A percentile compares a stretch with the other conserved stretches of the same genome.
Conservation (phyloP, 2,888 invertebrate genomes). For the Drosophila greeni region DNA sequence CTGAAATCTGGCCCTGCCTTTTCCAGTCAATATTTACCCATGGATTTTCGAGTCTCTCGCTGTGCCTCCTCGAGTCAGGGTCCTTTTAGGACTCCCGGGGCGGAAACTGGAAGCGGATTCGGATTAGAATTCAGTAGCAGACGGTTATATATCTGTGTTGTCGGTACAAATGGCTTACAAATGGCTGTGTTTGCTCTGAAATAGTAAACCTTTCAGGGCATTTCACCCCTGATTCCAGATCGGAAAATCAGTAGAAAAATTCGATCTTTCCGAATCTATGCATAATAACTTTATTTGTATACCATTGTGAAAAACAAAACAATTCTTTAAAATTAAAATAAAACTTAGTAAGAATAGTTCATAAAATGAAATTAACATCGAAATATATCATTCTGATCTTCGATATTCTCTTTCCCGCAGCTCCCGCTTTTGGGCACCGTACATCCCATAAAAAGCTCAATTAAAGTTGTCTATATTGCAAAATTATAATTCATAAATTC, state of each 20-base stretch:
- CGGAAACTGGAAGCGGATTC: conserved; percentile 54
- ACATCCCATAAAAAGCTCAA: conserved; percentile 76
- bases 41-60: conserved; percentile 55
- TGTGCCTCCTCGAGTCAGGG: conserved; percentile 8
- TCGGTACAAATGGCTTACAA: conserved; percentile 67
- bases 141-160: conserved; percentile 20
- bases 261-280: not conserved
- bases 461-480: conserved; percentile 77
- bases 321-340: not conserved
- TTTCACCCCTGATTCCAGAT: conserved; percentile 28
- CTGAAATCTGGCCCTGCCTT: conserved; percentile 41
- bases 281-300: not conserved
- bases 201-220: conserved; percentile 46
- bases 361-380: not conserved
- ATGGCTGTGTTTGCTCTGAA: conserved; percentile 65
- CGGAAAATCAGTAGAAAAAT: not conserved
- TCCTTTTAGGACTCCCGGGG: conserved; percentile 46
- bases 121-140: conserved; percentile 42
- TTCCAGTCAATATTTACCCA: conserved; percentile 57
- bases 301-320: not conserved
- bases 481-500: conserved; percentile 78
- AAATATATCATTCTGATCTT: not conserved
- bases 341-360: not conserved
- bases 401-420: not conserved
- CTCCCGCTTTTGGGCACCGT: conserved; percentile 5